phyloP scores from a whole-genome alignment of 2,797 vertebrate species.

The Halcyon badia region DNA sequence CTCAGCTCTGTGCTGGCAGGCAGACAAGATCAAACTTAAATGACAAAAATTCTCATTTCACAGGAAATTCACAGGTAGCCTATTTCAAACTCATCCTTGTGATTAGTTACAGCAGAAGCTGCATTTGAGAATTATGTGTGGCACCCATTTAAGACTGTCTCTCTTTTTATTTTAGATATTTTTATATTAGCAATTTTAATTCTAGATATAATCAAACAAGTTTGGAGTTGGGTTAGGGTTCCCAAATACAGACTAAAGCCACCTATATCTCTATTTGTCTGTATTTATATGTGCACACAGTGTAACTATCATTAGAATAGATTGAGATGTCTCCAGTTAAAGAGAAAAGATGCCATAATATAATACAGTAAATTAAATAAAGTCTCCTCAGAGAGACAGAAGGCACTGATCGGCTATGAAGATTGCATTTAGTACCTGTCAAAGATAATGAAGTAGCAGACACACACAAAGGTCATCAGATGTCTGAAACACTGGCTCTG shows the following conservation, averaged over 20 bases:
- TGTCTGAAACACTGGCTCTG: not conserved
- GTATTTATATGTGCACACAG: not conserved
- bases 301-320: not conserved
- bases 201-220: not conserved
- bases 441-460: constrained; percentile 7
- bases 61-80: not conserved
- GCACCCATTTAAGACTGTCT: not conserved
- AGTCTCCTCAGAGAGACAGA: not conserved
- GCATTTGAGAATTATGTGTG: not conserved
- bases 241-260: not conserved
- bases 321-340: not conserved
- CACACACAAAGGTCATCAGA: not conserved
- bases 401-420: not conserved
- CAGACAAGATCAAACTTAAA: not conserved
- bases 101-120: not conserved
- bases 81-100: not conserved
- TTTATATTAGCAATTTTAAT: not conserved
- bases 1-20: not conserved
- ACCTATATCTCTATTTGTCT: not conserved
- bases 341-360: not conserved
- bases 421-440: not conserved
- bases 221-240: not conserved
- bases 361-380: constrained; percentile 9
- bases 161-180: not conserved
- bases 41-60: not conserved